Evolutionary conservation across 2,113 vertebrate genomes (phyloP).

Genomic region (Brachyhypopomus gauderio): DNA sequence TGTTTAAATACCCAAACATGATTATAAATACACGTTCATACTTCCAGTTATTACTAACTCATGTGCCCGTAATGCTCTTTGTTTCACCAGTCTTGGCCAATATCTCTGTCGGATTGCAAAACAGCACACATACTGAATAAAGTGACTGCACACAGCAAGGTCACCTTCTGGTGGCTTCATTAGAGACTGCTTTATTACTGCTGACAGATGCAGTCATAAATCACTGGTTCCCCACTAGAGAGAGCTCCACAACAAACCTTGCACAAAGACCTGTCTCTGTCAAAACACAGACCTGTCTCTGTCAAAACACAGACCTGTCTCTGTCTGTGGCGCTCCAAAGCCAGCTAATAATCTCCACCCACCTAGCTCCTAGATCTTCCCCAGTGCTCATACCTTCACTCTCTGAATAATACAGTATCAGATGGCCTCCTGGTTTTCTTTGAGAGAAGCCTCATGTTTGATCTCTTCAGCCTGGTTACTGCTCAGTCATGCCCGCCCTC

Average conservation of each 20-base stretch:
- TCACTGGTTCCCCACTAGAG: constrained; percentile 60
- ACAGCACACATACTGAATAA: constrained; percentile 20
- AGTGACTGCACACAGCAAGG: constrained; percentile 57
- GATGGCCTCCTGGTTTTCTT: not conserved
- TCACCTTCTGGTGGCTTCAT: constrained; percentile 70
- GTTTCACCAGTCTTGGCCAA: not conserved
- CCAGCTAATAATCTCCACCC: constrained; percentile 16
- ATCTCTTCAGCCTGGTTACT: not conserved
- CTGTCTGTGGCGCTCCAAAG: not conserved
- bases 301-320: not conserved
- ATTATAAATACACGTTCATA: not conserved
- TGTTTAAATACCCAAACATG: not conserved
- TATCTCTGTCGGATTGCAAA: constrained; percentile 13
- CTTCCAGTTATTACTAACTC: not conserved
- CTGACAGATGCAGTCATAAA: constrained; percentile 70
- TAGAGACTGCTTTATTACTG: constrained; percentile 67
- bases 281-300: not conserved
- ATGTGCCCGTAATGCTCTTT: not conserved
- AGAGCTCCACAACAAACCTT: constrained; percentile 60
- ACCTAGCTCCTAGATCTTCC: not conserved
- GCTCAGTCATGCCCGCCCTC: not conserved
- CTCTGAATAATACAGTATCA: not conserved
- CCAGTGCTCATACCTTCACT: too few species aligned
- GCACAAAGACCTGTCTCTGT: constrained; percentile 28
- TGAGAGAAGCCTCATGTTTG: not conserved